Percentiles rank a stretch among this genome's conserved stretches.
phyloP scores from a whole-genome alignment of 2,113 vertebrate species.

The Thermophis baileyi region DNA sequence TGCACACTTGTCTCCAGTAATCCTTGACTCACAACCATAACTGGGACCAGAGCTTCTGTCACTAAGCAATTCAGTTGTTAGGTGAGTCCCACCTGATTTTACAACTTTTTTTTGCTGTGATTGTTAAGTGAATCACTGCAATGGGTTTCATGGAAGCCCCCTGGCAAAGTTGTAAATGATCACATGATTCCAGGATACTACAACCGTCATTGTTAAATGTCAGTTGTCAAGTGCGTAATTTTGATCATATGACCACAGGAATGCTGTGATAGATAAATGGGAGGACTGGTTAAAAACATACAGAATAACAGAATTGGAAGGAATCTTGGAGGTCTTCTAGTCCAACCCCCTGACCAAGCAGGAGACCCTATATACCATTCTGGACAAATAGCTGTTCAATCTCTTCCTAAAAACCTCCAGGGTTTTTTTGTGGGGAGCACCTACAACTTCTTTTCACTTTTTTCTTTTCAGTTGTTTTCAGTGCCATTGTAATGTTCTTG shows the following conservation, averaged over 20 bases:
- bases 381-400: not conserved
- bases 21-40: not conserved
- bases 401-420: not conserved
- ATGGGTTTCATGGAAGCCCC: not conserved
- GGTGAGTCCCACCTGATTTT: not conserved
- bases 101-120: not conserved
- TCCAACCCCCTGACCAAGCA: not conserved
- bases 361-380: not conserved
- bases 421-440: not conserved
- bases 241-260: not conserved
- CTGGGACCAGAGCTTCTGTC: not conserved
- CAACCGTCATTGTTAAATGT: not conserved
- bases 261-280: not conserved
- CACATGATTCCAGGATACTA: not conserved
- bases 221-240: not conserved
- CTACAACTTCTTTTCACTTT: not conserved
- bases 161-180: not conserved
- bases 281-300: not conserved
- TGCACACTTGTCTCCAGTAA: not conserved
- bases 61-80: not conserved
- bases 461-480: not conserved
- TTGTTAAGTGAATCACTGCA: not conserved
- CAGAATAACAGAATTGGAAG: not conserved
- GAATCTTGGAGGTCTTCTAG: not conserved
- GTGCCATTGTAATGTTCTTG: not conserved